These are phyloP conservation scores for Trachelus troglodyta DNA, from an alignment of 2,888 invertebrate species.

Conservation along the genomic window DNA sequence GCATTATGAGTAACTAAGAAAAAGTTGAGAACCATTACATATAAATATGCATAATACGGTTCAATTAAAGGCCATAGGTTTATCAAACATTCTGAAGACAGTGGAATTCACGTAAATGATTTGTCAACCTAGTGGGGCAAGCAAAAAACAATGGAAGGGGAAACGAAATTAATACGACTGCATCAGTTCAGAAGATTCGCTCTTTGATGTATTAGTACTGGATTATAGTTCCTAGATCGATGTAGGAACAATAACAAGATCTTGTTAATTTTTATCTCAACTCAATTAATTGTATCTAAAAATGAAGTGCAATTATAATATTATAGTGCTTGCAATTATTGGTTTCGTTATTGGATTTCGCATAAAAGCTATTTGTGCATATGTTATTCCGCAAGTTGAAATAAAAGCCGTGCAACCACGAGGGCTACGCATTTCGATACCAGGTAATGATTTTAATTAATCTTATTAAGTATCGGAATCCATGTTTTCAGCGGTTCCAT, in stretches of 20 bases:
- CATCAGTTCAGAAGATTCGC: background rate
- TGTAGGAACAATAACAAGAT: background rate
- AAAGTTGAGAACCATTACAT: background rate
- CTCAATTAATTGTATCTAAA: background rate
- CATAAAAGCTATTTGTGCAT: slow-evolving; percentile 23
- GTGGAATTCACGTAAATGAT: background rate
- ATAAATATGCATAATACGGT: background rate
- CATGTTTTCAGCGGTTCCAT: background rate
- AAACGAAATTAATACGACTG: background rate
- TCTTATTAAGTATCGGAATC: slow-evolving; percentile 1
- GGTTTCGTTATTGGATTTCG: background rate
- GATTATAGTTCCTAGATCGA: background rate
- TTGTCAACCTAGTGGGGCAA: background rate
- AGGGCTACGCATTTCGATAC: slow-evolving; percentile 65
- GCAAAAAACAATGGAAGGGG: background rate
- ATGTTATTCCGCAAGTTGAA: slow-evolving; percentile 55
- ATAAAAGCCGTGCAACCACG: slow-evolving; percentile 56
- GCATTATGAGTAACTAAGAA: background rate
- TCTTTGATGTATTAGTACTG: background rate
- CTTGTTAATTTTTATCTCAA: background rate
- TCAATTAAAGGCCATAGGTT: background rate
- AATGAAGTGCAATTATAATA: background rate
- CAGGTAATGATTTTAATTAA: slow-evolving; percentile 36
- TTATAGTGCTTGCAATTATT: background rate
- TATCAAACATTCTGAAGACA: background rate